phyloP scores from a whole-genome alignment of 2,113 vertebrate genomes.

The Triplophysa dalaica region DNA sequence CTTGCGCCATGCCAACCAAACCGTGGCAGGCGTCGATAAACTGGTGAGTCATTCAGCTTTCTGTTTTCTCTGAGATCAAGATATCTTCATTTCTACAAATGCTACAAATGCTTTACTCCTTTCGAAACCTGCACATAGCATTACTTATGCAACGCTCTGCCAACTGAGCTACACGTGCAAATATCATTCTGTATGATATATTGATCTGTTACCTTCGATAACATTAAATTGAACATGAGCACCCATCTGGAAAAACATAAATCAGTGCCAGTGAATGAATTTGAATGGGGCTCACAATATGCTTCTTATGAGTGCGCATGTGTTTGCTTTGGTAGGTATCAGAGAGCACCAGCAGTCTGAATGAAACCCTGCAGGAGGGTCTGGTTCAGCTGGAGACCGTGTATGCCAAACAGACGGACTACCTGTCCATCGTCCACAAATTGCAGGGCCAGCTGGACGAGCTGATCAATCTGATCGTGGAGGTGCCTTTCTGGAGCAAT shows the following conservation, averaged over 20 bases:
- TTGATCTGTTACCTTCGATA: too few species aligned
- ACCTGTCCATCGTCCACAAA: slow-evolving; percentile 86
- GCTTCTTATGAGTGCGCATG: neutral
- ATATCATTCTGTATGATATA: too few species aligned
- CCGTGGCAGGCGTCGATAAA: slow-evolving; percentile 88
- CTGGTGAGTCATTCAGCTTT: slow-evolving; percentile 75
- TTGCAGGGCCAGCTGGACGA: slow-evolving; percentile 86
- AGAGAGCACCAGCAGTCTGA: slow-evolving; percentile 82
- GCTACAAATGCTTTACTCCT: neutral
- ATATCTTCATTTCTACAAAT: neutral
- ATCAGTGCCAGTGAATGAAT: too few species aligned
- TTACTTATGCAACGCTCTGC: too few species aligned
- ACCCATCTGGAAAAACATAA: neutral
- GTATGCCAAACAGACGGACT: slow-evolving; percentile 81
- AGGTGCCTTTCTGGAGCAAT: slow-evolving; percentile 94
- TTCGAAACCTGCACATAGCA: too few species aligned
- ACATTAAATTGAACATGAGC: too few species aligned
- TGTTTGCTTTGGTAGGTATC: slow-evolving; percentile 74
- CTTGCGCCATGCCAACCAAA: slow-evolving; percentile 94
- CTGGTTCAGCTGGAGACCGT: slow-evolving; percentile 83
- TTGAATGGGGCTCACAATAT: neutral
- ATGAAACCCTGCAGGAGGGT: slow-evolving; percentile 85
- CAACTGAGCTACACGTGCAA: too few species aligned
- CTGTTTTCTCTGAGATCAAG: slow-evolving; percentile 3
- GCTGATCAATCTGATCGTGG: slow-evolving; percentile 82